Conservation (phyloP, 1,140 invertebrate genomes). For the Latrodectus geometricus region DNA sequence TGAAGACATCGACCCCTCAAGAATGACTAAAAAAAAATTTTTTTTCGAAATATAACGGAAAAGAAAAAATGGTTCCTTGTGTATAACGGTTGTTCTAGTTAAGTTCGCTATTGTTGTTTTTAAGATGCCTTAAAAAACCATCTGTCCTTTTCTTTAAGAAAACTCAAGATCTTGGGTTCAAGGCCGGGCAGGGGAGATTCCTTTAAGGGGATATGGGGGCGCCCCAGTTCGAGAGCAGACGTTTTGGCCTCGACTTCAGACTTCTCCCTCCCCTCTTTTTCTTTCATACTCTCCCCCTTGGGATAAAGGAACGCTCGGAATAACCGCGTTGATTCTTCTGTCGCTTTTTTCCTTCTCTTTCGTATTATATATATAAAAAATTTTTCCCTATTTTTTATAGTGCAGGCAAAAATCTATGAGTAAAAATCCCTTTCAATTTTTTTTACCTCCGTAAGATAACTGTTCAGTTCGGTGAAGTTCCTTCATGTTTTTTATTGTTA, state of each 20-base stretch:
- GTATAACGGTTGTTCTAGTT: conserved; percentile 50
- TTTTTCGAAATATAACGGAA: neutral
- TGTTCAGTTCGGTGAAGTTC: conserved; percentile 36
- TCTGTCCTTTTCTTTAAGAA: conserved; percentile 50
- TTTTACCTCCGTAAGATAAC: conserved; percentile 29
- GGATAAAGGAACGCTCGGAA: conserved; percentile 51
- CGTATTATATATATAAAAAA: neutral
- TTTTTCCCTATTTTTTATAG: neutral
- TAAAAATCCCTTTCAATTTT: conserved; percentile 14
- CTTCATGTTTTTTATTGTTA: conserved; percentile 16
- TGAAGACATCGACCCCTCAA: conserved; percentile 31
- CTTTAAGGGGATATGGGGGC: conserved; percentile 19
- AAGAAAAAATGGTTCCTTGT: neutral
- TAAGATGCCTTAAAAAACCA: conserved; percentile 48
- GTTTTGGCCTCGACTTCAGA: conserved; percentile 6
- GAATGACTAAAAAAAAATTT: conserved; percentile 6
- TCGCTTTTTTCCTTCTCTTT: neutral
- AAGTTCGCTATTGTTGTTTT: conserved; percentile 36
- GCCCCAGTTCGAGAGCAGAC: conserved; percentile 49
- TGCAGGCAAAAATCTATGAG: neutral
- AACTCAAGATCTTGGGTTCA: conserved; percentile 42
- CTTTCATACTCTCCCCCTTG: conserved; percentile 40
- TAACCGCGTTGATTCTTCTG: conserved; percentile 38
- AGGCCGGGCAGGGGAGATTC: conserved; percentile 46
- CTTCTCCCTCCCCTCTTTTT: neutral